Evolutionary conservation across 2,113 vertebrate genomes (phyloP), one percentile per base, ranked within the genome.

Genomic region (Smithornis capensis): DNA sequence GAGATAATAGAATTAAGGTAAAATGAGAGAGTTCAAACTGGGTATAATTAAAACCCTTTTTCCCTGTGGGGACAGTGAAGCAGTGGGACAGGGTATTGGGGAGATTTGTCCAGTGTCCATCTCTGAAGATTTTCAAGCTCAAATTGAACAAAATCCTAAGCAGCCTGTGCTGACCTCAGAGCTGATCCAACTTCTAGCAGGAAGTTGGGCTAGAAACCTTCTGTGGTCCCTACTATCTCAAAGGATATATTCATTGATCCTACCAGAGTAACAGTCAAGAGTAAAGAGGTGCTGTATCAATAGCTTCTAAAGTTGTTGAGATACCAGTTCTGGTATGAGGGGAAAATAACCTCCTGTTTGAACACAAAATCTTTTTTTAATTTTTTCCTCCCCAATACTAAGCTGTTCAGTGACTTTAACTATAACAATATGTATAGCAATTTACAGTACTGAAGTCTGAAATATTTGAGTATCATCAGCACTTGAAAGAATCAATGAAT

Each of bases 301-400:
- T 15, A 67, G 3, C 17, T 89, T 79, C 35, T 68, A 57, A 35
- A 79, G 6, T 8, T 35, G 3, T 35, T 78, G 28, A 79, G 42
- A 59, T 42, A 63, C 4, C 38, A n/a, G 11, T 29, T 57, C 19
- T 42, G 18, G 2, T 71, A 14, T 28, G 15, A 85, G 6, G 55
- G 12, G 7, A 85, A 74, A 92, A 59, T n/a, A 59, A 24, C 18
- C 5, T 77, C 12, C 12, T 71, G 3, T 67, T 29, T 37, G 28
- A 45, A 74, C 3, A 37, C 7, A 68, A 56, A 55, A 60, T 17
- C 4, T 1, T 19, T 28, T 47, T 68, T 8, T 1, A 31, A 38
- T 28, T 35, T n/a, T 3, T 5, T 25, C 2, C 10, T 13, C 4
- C 0, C 4, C 6, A 19, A 6, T 22, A 31, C 40, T n/a, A 88